Evolutionary conservation across 2,888 invertebrate species (phyloP), one percentile per base, ranked within the genome.

Genomic region (Oegoconia quadripuncta): DNA sequence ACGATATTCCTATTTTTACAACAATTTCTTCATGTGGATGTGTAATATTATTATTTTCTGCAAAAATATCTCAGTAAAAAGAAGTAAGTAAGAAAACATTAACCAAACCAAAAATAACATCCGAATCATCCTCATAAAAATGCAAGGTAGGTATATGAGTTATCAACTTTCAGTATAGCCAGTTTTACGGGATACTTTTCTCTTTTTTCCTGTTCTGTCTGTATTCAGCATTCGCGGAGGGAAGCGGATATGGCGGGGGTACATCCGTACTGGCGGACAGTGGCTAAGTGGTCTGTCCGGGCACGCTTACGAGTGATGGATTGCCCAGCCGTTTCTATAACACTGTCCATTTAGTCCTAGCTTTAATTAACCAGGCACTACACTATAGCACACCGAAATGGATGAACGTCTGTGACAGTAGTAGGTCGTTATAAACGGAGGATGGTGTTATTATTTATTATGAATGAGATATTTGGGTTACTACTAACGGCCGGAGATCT

Each of bases 271-370:
- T 22, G 31, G 33, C 42, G 42, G 42, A 39, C 42, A 42, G 70
- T 69, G 70, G 76, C 72, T 79, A 81, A 81, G 80, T 81, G 77
- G 69, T 70, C 74, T 74, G 74, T 80, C 79, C 72, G 64, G 67
- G 55, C 66, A 66, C 67, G 68, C 73, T 67, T 70, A 62, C 71
- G 62, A 60, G 73, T 80, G 80, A 79, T 79, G 77, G 79, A 80
- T 80, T 64, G 71, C 67, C 50, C 65, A 59, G 51, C 68, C 64
- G 64, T 52, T 54, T 47, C 57, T 55, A 52, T 50, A 51, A 50
- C 55, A 50, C 51, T 43, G 45, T 41, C 52, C 52, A 44, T 55
- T 55, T 49, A 48, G 44, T 42, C 41, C 32, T 39, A 34, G 42
- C 42, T 45, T 48, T 52, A 49, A 50, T 46, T 50, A 42, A 42